Percentiles rank a stretch among this genome's conserved stretches.
These are phyloP conservation scores for Alcedo quadribrachys DNA, from an alignment of 2,797 vertebrate genomes.

Conservation along the genomic window DNA sequence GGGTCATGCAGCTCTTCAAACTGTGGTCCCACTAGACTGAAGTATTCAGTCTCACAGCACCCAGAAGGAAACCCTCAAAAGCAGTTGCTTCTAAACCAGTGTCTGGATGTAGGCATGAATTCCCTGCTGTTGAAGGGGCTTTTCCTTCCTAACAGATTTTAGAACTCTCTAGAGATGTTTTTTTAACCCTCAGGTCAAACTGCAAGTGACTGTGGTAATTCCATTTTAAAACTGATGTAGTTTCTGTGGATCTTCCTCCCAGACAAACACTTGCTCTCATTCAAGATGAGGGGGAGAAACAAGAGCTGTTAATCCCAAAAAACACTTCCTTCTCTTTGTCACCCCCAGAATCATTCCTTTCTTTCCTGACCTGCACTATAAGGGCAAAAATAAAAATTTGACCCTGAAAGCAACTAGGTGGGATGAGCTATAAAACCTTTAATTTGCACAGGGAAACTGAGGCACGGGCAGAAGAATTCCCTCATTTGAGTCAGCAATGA, in stretches of 20 bases:
- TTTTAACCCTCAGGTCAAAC: neutral
- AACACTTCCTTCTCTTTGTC: neutral
- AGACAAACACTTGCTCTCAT: neutral
- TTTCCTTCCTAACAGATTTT: neutral
- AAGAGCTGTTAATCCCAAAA: neutral
- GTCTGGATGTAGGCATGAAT: neutral
- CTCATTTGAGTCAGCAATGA: fast-evolving
- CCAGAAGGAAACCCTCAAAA: neutral
- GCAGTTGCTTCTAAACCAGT: neutral
- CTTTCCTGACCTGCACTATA: neutral
- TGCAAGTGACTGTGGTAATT: neutral
- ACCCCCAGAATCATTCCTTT: neutral
- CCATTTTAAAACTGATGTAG: neutral
- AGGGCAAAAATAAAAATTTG: neutral
- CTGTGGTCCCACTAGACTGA: neutral
- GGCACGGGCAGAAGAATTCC: neutral
- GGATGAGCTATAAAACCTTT: neutral
- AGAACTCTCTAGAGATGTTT: neutral
- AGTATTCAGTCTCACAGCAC: neutral
- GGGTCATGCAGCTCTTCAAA: neutral
- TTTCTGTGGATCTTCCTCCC: neutral
- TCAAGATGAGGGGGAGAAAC: neutral
- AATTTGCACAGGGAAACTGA: neutral
- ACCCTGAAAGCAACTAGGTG: neutral
- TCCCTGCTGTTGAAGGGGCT: neutral